Conservation (phyloP, 2,888 invertebrate genomes). For the Sinopyrophorus schimmeli region DNA sequence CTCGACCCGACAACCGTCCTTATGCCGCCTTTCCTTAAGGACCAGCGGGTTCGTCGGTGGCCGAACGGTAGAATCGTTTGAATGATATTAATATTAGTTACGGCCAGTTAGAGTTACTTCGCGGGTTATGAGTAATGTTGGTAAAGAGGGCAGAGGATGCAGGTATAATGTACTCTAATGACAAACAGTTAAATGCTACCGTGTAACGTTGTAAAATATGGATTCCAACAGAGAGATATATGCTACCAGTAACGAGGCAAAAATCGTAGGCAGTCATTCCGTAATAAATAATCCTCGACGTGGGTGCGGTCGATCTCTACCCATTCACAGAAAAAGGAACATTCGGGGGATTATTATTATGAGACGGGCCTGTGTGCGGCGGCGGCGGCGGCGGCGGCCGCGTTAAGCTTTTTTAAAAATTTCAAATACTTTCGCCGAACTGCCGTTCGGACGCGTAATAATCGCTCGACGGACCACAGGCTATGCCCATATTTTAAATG, state of each 20-base stretch:
- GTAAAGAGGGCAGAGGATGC: constrained; percentile 15
- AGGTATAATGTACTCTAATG: constrained; percentile 29
- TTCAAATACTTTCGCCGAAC: constrained; percentile 26
- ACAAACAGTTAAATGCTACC: constrained; percentile 36
- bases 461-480: constrained; percentile 24
- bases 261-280: constrained; percentile 42
- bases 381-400: too few relatives aligned
- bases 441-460: constrained; percentile 25
- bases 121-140: constrained; percentile 8
- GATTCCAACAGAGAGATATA: constrained; percentile 40
- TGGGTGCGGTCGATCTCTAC: constrained; percentile 36
- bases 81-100: constrained; percentile 34
- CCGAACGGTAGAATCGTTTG: constrained; percentile 16
- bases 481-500: constrained; percentile 26
- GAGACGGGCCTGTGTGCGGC: too few relatives aligned
- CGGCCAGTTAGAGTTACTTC: constrained; percentile 24
- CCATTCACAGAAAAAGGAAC: too few relatives aligned
- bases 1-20: too few relatives aligned
- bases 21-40: too few relatives aligned
- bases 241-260: constrained; percentile 38
- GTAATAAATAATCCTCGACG: constrained; percentile 41
- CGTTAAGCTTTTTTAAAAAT: constrained; percentile 33
- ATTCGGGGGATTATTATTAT: too few relatives aligned
- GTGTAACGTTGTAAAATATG: constrained; percentile 39
- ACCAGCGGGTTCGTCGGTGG: too few relatives aligned